Conservation (phyloP, 2,797 vertebrate species). For the Thalassophryne amazonica region DNA sequence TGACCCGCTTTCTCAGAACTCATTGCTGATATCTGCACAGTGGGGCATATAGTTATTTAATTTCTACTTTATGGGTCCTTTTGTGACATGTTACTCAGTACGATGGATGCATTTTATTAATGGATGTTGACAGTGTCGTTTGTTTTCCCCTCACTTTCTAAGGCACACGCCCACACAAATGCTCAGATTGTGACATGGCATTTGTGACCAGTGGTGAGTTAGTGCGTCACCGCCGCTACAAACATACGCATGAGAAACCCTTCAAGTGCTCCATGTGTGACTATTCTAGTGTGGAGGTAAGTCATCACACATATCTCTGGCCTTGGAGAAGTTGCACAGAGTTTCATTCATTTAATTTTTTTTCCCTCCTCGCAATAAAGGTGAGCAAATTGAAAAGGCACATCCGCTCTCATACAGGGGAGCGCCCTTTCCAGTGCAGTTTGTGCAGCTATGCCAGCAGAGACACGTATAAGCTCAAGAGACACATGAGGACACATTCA, state of each 20-base stretch:
- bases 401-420: slow-evolving; percentile 95
- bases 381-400: slow-evolving; percentile 97
- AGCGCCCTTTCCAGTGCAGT: slow-evolving; percentile 96
- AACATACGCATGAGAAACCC: slow-evolving; percentile 96
- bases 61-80: neutral
- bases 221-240: slow-evolving; percentile 95
- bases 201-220: slow-evolving; percentile 96
- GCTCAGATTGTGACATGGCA: slow-evolving; percentile 96
- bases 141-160: neutral
- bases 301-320: neutral
- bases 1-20: too few species aligned
- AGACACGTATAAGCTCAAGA: slow-evolving; percentile 96
- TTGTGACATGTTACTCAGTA: neutral
- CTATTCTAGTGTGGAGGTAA: slow-evolving; percentile 93
- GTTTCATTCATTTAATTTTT: neutral
- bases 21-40: too few species aligned
- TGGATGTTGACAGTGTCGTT: neutral
- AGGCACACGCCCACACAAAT: slow-evolving; percentile 97
- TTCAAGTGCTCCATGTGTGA: slow-evolving; percentile 99
- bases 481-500: slow-evolving; percentile 97
- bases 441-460: slow-evolving; percentile 97
- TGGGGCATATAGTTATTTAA: too few species aligned
- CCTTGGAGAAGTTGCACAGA: rapidly evolving
- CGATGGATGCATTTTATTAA: too few species aligned
- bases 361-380: too few species aligned